phyloP scores from a whole-genome alignment of 2,113 vertebrate species.

The Dascyllus trimaculatus region DNA sequence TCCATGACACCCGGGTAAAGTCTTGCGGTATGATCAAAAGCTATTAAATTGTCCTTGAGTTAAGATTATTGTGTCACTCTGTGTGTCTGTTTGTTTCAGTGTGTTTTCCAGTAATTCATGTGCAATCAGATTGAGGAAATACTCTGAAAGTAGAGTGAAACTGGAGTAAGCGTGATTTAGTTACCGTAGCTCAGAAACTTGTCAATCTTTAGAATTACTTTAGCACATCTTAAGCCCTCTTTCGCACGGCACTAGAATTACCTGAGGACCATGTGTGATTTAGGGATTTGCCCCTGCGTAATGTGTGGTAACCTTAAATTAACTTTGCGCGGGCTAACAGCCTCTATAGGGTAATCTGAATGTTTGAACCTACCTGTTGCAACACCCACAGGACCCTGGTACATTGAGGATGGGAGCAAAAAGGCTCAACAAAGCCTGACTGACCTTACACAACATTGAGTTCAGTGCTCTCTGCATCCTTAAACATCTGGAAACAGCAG shows the following conservation, averaged over 20 bases:
- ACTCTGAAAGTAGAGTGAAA: slow-evolving; percentile 17
- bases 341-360: background rate
- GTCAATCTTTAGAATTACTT: slow-evolving; percentile 43
- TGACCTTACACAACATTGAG: background rate
- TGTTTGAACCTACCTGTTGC: slow-evolving; percentile 21
- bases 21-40: too few species aligned
- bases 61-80: too few species aligned
- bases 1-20: too few species aligned
- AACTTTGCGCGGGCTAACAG: slow-evolving; percentile 17
- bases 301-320: slow-evolving; percentile 46
- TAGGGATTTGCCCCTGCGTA: slow-evolving; percentile 20
- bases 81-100: too few species aligned
- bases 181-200: slow-evolving; percentile 28
- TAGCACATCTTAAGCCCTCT: slow-evolving; percentile 31
- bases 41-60: too few species aligned
- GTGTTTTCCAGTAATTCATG: slow-evolving; percentile 5
- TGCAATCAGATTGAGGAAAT: background rate
- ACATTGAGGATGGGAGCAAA: slow-evolving; percentile 1
- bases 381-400: slow-evolving; percentile 5
- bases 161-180: slow-evolving; percentile 25
- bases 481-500: slow-evolving; percentile 51
- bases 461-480: background rate
- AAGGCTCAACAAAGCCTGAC: slow-evolving; percentile 17
- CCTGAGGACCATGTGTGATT: slow-evolving; percentile 10
- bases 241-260: slow-evolving; percentile 50